These are phyloP conservation scores for Champsocephalus esox DNA, from an alignment of 2,797 vertebrate genomes.

Conservation along the genomic window DNA sequence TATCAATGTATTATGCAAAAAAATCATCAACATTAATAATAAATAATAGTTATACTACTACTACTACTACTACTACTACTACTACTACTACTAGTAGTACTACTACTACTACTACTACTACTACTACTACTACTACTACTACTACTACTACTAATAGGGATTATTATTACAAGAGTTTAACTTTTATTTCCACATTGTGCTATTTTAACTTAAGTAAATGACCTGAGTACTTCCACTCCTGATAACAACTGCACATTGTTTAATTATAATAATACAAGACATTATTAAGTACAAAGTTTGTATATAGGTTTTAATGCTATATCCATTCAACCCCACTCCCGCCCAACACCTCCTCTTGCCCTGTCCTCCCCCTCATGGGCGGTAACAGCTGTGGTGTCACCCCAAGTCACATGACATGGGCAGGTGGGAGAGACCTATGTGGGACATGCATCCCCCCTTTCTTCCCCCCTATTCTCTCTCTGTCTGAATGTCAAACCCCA, in stretches of 20 bases:
- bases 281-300: neutral
- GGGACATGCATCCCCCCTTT: slow-evolving; percentile 54
- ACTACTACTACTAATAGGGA: too few relatives aligned
- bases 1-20: too few relatives aligned
- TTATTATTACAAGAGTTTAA: neutral
- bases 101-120: too few relatives aligned
- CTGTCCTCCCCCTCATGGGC: slow-evolving; percentile 63
- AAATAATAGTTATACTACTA: too few relatives aligned
- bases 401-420: slow-evolving; percentile 77
- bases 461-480: slow-evolving; percentile 57
- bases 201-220: neutral
- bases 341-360: slow-evolving; percentile 44
- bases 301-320: slow-evolving; percentile 4
- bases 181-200: neutral
- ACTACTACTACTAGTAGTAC: too few relatives aligned
- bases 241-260: neutral
- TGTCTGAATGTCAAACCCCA: slow-evolving; percentile 63
- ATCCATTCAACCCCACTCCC: slow-evolving; percentile 40
- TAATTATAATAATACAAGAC: neutral
- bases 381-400: slow-evolving; percentile 81
- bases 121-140: too few relatives aligned
- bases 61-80: too few relatives aligned
- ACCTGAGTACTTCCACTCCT: neutral
- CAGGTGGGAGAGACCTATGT: slow-evolving; percentile 81
- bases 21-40: too few relatives aligned